Percentiles rank a stretch among this genome's conserved stretches.
Evolutionary conservation across 2,797 vertebrate genomes (phyloP).

Genomic region (Notolabrus celidotus): DNA sequence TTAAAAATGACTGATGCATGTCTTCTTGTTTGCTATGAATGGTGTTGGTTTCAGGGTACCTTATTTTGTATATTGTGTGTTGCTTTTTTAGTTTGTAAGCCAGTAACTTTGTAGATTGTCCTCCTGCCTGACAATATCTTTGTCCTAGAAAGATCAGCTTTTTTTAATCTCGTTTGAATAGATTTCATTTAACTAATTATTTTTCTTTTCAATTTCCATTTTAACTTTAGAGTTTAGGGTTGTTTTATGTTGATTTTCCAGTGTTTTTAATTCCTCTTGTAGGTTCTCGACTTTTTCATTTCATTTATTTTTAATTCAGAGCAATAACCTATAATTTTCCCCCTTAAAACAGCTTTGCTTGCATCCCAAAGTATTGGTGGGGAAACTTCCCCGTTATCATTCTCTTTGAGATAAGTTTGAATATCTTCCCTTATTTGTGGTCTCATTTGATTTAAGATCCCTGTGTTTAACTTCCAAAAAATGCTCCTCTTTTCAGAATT

Average conservation of each 20-base stretch:
- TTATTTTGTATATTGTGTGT: not conserved
- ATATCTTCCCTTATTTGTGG: not conserved
- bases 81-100: not conserved
- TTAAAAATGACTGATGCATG: not conserved
- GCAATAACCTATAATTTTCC: no score
- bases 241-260: not conserved
- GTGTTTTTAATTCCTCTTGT: not conserved
- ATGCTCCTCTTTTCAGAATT: no score
- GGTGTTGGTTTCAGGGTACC: not conserved
- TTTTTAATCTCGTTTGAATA: not conserved
- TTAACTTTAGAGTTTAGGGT: no score
- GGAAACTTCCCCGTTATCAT: no score
- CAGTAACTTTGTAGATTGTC: not conserved
- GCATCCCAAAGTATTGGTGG: not conserved
- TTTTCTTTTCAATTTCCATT: no score
- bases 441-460: not conserved
- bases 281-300: not conserved
- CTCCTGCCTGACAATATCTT: not conserved
- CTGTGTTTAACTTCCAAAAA: constrained; percentile 3
- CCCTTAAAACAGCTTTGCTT: no score
- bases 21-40: not conserved
- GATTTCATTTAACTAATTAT: not conserved
- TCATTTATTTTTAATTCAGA: not conserved
- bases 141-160: not conserved
- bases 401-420: not conserved